phyloP scores from a whole-genome alignment of 2,113 vertebrate genomes.

The Stomatorhinus ivindoensis region DNA sequence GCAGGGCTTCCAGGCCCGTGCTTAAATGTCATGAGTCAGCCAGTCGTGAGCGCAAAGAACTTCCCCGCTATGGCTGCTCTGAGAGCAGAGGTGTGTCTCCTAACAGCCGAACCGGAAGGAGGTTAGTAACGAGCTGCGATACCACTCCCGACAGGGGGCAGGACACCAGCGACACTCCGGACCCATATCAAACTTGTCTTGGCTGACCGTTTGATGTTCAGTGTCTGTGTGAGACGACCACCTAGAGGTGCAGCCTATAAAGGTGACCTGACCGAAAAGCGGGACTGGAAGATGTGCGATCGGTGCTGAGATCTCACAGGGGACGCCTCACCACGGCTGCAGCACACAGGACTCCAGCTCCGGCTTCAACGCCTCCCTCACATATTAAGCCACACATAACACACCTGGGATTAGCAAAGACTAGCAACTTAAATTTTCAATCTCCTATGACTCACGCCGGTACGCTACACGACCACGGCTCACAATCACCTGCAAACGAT shows the following conservation, averaged over 20 bases:
- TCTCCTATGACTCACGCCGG: neutral
- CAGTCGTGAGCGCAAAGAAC: neutral
- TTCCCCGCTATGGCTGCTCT: neutral
- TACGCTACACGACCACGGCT: neutral
- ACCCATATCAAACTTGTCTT: neutral
- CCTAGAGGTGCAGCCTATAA: neutral
- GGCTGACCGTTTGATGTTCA: neutral
- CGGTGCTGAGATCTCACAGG: neutral
- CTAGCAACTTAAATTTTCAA: neutral
- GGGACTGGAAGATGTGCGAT: neutral
- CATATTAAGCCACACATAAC: neutral
- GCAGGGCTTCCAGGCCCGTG: neutral
- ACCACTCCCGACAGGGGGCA: neutral
- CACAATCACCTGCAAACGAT: neutral
- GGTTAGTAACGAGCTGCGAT: neutral
- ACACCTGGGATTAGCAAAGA: neutral
- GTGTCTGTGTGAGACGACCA: neutral
- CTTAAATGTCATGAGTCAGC: neutral
- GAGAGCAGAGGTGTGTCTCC: neutral
- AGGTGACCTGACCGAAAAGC: neutral
- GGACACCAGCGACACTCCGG: neutral
- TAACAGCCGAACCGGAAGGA: neutral
- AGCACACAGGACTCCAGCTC: neutral
- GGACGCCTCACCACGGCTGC: neutral
- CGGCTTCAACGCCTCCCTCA: neutral